These are phyloP conservation scores for Acleris holmiana DNA, from an alignment of 2,888 invertebrate genomes.

Conservation along the genomic window DNA sequence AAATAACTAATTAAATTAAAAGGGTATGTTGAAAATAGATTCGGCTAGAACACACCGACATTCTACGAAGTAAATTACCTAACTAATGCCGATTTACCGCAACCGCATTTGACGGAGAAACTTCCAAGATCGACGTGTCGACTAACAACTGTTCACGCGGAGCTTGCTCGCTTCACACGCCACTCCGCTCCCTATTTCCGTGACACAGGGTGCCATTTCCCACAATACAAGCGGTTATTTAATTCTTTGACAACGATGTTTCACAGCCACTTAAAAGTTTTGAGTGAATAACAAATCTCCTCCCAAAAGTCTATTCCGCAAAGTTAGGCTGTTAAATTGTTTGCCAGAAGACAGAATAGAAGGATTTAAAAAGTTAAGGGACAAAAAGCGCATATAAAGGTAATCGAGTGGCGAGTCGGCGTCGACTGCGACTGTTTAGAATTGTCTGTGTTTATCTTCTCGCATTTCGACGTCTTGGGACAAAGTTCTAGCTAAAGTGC, in stretches of 20 bases:
- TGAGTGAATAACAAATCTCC: slow-evolving; percentile 82
- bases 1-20: not conserved
- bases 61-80: slow-evolving; percentile 55
- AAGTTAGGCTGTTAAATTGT: slow-evolving; percentile 81
- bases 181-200: slow-evolving; percentile 55
- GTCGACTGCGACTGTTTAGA: slow-evolving; percentile 24
- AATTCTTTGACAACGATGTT: slow-evolving; percentile 79
- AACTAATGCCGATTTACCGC: slow-evolving; percentile 62
- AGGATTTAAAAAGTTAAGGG: slow-evolving; percentile 71
- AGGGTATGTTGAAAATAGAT: not conserved
- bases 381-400: slow-evolving; percentile 67
- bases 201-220: slow-evolving; percentile 52
- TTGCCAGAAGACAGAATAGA: slow-evolving; percentile 70
- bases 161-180: slow-evolving; percentile 47
- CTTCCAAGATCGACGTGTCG: slow-evolving; percentile 66
- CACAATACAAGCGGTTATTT: slow-evolving; percentile 59
- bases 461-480: slow-evolving; percentile 26
- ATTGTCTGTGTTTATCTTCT: slow-evolving; percentile 30
- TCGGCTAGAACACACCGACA: slow-evolving; percentile 49
- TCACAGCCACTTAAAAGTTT: slow-evolving; percentile 83
- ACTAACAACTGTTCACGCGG: slow-evolving; percentile 60
- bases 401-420: slow-evolving; percentile 50
- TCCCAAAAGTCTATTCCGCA: slow-evolving; percentile 75
- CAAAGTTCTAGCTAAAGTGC: slow-evolving; percentile 17
- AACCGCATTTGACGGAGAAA: slow-evolving; percentile 57